phyloP scores from a whole-genome alignment of 92 coral and sea anemone species.

The Desmophyllum pertusum region DNA sequence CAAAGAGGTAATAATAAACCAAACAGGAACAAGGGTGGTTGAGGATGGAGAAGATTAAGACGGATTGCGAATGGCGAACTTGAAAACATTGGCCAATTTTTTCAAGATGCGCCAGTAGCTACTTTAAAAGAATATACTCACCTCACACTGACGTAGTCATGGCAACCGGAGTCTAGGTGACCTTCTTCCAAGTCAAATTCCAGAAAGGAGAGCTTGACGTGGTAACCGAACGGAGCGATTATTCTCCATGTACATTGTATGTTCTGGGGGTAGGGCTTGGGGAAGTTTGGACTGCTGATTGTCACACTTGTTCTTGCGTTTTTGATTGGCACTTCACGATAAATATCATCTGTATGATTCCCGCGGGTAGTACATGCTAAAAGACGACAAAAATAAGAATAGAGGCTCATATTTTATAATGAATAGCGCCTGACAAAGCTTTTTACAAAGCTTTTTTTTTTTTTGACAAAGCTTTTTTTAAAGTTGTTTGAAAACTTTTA shows the following conservation, averaged over 20 bases:
- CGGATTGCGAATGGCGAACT: no score
- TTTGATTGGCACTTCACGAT: conserved; percentile 36
- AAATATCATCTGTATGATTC: conserved; percentile 38
- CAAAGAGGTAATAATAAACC: no score
- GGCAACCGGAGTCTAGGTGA: conserved; percentile 23
- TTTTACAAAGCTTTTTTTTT: no score
- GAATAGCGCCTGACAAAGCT: no score
- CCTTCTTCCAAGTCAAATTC: conserved; percentile 31
- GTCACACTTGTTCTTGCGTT: conserved; percentile 45
- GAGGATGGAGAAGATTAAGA: no score
- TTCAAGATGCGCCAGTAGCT: not conserved
- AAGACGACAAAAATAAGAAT: not conserved
- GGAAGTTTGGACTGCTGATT: conserved; percentile 54
- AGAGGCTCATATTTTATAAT: not conserved
- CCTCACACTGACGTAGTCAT: conserved; percentile 47
- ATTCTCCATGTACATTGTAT: conserved; percentile 56
- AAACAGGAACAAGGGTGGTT: no score
- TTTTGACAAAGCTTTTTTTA: no score
- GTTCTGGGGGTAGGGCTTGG: conserved; percentile 38
- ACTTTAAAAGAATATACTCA: not conserved
- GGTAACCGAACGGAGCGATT: conserved; percentile 20
- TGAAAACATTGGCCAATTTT: no score
- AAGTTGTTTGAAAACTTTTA: no score
- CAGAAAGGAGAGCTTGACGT: conserved; percentile 30
- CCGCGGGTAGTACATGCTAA: conserved; percentile 42